Conservation (phyloP, 2,888 invertebrate genomes). For the Patella caerulea region DNA sequence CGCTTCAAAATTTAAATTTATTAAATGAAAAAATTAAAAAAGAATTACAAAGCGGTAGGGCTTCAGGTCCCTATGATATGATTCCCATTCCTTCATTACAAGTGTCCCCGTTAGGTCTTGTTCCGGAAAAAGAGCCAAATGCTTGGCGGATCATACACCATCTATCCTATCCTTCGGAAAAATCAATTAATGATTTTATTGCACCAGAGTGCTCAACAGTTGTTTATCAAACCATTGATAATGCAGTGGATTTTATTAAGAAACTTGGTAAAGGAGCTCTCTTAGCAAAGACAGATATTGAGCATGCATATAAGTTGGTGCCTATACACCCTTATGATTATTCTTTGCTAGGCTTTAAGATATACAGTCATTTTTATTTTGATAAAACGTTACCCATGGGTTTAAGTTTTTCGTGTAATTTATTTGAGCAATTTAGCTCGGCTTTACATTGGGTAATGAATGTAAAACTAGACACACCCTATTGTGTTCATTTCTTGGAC, state of each 20-base stretch:
- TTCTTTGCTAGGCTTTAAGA: neutral
- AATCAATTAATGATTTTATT: neutral
- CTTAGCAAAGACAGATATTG: neutral
- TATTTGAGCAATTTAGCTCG: neutral
- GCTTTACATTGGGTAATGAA: neutral
- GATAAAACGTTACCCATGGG: neutral
- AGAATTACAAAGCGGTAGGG: neutral
- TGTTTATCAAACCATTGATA: neutral
- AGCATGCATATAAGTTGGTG: neutral
- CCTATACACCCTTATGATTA: neutral
- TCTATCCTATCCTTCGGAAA: neutral
- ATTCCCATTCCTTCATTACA: too few species aligned
- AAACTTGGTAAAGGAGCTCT: neutral
- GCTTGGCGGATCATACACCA: neutral
- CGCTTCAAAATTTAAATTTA: neutral
- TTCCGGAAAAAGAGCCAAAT: too few species aligned
- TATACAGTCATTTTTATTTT: neutral
- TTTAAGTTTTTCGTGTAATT: neutral
- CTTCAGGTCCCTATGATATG: constrained; percentile 17
- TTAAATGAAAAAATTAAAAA: constrained; percentile 5
- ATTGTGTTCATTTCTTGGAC: neutral
- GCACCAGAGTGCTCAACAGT: neutral
- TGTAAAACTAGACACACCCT: neutral
- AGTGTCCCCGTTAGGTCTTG: too few species aligned
- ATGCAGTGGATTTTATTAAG: neutral